Conservation (phyloP, 64 coral and sea anemone genomes). For the Actinia equina region DNA sequence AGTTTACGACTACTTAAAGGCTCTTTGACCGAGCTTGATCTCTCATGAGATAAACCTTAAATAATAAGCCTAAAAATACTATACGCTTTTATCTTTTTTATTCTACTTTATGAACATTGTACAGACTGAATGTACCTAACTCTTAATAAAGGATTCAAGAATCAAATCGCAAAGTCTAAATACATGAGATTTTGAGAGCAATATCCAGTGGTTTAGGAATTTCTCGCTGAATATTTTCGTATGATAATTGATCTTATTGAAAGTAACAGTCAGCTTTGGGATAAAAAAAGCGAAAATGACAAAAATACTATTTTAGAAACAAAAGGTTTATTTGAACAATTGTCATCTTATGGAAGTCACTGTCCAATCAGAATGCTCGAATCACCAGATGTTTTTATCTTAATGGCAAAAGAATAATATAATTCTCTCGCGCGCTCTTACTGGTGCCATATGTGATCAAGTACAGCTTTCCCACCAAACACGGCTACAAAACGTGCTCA, state of each 20-base stretch:
- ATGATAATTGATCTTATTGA: constrained; percentile 1
- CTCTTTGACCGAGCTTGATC: background rate
- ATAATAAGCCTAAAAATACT: constrained; percentile 10
- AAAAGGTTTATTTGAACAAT: constrained; percentile 46
- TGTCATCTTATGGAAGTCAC: constrained; percentile 52
- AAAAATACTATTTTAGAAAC: background rate
- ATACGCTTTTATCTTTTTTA: background rate
- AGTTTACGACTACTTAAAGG: constrained; percentile 1
- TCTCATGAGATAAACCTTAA: background rate
- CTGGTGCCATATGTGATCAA: constrained; percentile 68
- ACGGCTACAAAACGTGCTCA: constrained; percentile 60
- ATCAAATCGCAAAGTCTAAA: too few species aligned
- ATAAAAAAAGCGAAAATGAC: constrained; percentile 18
- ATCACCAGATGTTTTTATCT: constrained; percentile 64
- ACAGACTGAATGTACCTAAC: background rate
- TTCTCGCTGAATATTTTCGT: background rate
- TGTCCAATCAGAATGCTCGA: constrained; percentile 41
- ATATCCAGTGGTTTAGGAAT: too few species aligned
- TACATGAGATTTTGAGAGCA: too few species aligned
- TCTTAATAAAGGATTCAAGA: background rate
- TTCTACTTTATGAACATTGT: background rate
- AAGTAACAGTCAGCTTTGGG: constrained; percentile 11
- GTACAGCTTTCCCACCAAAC: constrained; percentile 38
- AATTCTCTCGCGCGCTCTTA: constrained; percentile 50
- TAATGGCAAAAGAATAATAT: constrained; percentile 51